A percentile compares a stretch with the other conserved stretches of the same genome.
These are phyloP conservation scores for Istiophorus platypterus DNA, from an alignment of 2,113 vertebrate genomes.

Conservation along the genomic window DNA sequence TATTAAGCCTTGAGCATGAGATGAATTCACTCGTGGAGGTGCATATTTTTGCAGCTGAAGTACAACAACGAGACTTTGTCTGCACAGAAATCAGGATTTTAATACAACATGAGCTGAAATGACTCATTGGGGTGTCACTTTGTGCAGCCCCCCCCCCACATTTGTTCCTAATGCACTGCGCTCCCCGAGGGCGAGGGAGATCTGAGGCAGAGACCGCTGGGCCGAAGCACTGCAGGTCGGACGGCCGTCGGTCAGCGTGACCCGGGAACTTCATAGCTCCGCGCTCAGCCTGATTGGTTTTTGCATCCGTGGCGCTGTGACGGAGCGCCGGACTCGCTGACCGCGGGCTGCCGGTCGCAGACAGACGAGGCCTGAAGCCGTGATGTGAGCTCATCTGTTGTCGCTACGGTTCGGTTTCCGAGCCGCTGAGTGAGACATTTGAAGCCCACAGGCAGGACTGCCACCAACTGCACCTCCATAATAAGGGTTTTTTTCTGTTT, in stretches of 20 bases:
- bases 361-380: slow-evolving; percentile 2
- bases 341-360: slow-evolving; percentile 11
- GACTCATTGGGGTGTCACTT: background rate
- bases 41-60: too few relatives aligned
- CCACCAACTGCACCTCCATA: background rate
- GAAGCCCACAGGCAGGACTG: background rate
- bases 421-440: slow-evolving; percentile 21
- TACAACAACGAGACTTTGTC: background rate
- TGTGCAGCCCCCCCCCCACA: background rate
- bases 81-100: background rate
- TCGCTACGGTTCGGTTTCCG: background rate
- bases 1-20: background rate
- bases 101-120: background rate
- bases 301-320: slow-evolving; percentile 30
- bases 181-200: slow-evolving; percentile 25
- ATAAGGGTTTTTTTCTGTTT: background rate
- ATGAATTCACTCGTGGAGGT: background rate
- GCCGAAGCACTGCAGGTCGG: background rate
- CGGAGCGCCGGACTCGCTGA: background rate
- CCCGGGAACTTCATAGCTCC: slow-evolving; percentile 30
- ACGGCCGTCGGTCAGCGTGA: slow-evolving; percentile 10
- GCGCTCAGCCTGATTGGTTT: slow-evolving; percentile 38
- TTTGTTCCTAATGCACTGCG: slow-evolving; percentile 23
- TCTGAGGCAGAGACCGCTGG: slow-evolving; percentile 21
- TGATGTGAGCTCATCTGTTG: slow-evolving; percentile 7